Percentiles rank a stretch among this genome's conserved stretches.
Evolutionary conservation across 2,797 vertebrate genomes (phyloP).

Genomic region (Pempheris klunzingeri): DNA sequence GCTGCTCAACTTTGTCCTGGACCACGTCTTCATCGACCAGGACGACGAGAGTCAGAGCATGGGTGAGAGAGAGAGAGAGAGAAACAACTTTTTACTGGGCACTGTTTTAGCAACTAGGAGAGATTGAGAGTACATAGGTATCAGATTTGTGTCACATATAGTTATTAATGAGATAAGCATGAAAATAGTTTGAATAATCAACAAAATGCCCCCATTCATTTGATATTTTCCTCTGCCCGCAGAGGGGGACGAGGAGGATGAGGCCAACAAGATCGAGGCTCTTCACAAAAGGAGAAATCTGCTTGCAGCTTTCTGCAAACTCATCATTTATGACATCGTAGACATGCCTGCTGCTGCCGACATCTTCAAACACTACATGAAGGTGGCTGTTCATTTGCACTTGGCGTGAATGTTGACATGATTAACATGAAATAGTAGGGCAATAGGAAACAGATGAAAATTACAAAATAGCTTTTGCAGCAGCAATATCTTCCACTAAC

Average conservation of each 20-base stretch:
- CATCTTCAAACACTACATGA: constrained; percentile 99
- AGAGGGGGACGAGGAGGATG: constrained; percentile 99
- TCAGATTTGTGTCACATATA: too few species aligned
- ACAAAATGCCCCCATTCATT: neutral
- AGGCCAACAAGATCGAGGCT: constrained; percentile 99
- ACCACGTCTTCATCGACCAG: constrained; percentile 99
- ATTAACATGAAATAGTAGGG: neutral
- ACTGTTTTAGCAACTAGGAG: neutral
- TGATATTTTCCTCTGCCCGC: neutral
- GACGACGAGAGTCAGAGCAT: constrained; percentile 99
- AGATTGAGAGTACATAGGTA: too few species aligned
- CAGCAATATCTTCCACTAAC: neutral
- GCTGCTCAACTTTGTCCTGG: constrained; percentile 97
- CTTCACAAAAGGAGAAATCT: constrained; percentile 99
- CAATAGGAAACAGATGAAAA: neutral
- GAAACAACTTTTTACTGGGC: neutral
- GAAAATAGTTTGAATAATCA: neutral
- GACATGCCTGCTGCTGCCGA: constrained; percentile 99
- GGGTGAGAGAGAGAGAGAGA: constrained; percentile 86
- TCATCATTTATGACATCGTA: constrained; percentile 99
- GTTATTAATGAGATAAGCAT: neutral
- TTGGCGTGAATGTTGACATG: neutral
- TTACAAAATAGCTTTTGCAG: neutral
- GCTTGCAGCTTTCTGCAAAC: constrained; percentile 97
- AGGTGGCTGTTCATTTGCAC: constrained; percentile 83